Conservation (phyloP, 2,888 invertebrate species). For the Tipula lateralis region DNA sequence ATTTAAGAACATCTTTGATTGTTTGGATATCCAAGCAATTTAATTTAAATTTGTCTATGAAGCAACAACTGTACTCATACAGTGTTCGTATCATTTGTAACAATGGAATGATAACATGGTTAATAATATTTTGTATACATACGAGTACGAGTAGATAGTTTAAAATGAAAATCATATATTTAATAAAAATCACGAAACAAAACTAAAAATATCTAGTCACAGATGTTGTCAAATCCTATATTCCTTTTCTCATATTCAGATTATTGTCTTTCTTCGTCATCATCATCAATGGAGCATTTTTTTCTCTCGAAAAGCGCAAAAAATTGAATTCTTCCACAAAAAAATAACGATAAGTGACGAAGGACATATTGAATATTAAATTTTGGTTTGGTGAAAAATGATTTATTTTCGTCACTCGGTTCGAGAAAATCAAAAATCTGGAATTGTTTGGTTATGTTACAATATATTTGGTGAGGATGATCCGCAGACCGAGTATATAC, state of each 20-base stretch:
- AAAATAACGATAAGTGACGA: conserved; percentile 12
- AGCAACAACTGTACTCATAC: no score
- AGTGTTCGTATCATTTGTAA: no score
- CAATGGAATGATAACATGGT: not conserved
- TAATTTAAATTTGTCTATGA: no score
- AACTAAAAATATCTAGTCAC: not conserved
- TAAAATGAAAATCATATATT: not conserved
- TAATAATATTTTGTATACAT: not conserved
- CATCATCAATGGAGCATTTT: not conserved
- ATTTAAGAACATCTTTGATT: no score
- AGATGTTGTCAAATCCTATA: not conserved
- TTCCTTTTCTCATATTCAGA: not conserved
- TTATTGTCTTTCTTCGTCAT: conserved; percentile 6
- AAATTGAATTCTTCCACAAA: not conserved
- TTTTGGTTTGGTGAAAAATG: not conserved
- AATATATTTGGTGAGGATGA: not conserved
- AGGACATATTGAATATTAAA: conserved; percentile 11
- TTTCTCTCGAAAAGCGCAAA: not conserved
- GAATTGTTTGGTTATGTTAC: not conserved
- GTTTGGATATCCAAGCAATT: no score
- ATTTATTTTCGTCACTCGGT: not conserved
- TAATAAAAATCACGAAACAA: not conserved
- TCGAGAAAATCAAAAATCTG: not conserved
- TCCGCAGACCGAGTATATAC: no score
- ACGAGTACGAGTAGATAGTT: not conserved